A percentile compares a stretch with the other conserved stretches of the same genome.
Conservation (phyloP, 2,113 vertebrate species). For the Periophthalmus modestus region DNA sequence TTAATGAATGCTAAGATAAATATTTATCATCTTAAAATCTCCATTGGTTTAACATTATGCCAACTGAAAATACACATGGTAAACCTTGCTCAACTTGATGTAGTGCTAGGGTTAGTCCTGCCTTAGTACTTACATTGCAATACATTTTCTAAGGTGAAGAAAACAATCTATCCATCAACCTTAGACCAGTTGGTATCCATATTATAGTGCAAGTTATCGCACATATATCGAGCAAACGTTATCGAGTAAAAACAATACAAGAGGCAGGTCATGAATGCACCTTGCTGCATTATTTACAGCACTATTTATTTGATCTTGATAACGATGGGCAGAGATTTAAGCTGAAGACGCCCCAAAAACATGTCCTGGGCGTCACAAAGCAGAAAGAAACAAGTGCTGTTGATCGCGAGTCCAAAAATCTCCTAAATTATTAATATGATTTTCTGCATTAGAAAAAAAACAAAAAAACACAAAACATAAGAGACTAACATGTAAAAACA, state of each 20-base stretch:
- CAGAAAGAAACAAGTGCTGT: conserved; percentile 65
- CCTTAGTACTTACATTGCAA: no score
- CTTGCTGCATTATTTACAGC: conserved; percentile 78
- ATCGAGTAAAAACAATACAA: conserved; percentile 15
- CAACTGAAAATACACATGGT: no score
- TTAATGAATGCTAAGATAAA: no score
- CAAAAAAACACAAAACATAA: conserved; percentile 68
- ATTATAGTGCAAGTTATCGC: no score
- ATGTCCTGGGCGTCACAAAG: conserved; percentile 47
- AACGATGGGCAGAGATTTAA: conserved; percentile 68
- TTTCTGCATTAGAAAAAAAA: conserved; percentile 76
- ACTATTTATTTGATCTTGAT: conserved; percentile 74
- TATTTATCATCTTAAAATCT: no score
- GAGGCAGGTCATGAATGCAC: conserved; percentile 62
- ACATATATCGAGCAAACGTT: no score
- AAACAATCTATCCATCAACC: no score
- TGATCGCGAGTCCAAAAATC: conserved; percentile 69
- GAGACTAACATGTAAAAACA: conserved; percentile 78
- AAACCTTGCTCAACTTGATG: no score
- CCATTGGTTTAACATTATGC: no score
- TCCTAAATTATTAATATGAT: conserved; percentile 73
- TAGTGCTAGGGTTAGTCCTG: no score
- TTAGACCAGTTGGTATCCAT: no score
- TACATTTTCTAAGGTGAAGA: no score
- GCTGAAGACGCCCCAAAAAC: conserved; percentile 54